These are phyloP conservation scores for Pterostichus madidus DNA, from an alignment of 2,888 invertebrate genomes.

Conservation along the genomic window DNA sequence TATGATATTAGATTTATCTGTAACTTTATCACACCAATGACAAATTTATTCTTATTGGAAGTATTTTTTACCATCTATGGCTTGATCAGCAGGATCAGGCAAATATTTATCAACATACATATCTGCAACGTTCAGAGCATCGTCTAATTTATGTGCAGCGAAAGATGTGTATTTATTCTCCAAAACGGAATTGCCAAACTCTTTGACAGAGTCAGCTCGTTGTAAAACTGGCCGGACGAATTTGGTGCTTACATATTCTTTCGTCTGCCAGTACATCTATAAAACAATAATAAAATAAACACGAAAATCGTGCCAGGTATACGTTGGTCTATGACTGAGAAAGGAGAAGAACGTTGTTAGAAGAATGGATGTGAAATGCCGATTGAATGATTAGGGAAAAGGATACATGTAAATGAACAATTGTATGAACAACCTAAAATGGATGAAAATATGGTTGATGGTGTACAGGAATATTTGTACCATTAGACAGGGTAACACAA, in stretches of 20 bases:
- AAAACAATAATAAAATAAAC: constrained; percentile 70
- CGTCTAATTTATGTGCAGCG: constrained; percentile 87
- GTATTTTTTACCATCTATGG: constrained; percentile 80
- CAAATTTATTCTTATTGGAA: background rate
- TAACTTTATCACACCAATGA: background rate
- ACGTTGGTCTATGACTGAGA: too few relatives aligned
- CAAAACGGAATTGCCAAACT: constrained; percentile 85
- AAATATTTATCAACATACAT: constrained; percentile 90
- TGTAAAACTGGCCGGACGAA: constrained; percentile 85
- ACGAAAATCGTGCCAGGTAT: too few relatives aligned
- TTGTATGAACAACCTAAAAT: too few relatives aligned
- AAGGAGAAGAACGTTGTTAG: background rate
- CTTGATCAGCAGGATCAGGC: constrained; percentile 84
- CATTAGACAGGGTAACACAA: too few relatives aligned
- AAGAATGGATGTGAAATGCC: background rate
- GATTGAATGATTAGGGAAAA: constrained; percentile 66
- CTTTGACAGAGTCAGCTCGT: constrained; percentile 90
- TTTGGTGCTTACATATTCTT: constrained; percentile 85
- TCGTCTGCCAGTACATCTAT: constrained; percentile 89
- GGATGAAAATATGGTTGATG: too few relatives aligned
- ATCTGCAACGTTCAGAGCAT: constrained; percentile 88
- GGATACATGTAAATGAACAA: constrained; percentile 47
- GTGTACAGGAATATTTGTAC: too few relatives aligned
- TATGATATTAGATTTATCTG: too few relatives aligned
- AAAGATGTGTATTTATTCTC: constrained; percentile 86